Base-by-base conservation (phyloP, 2,797 vertebrate genomes). In the Lutjanus campechanus region DNA sequence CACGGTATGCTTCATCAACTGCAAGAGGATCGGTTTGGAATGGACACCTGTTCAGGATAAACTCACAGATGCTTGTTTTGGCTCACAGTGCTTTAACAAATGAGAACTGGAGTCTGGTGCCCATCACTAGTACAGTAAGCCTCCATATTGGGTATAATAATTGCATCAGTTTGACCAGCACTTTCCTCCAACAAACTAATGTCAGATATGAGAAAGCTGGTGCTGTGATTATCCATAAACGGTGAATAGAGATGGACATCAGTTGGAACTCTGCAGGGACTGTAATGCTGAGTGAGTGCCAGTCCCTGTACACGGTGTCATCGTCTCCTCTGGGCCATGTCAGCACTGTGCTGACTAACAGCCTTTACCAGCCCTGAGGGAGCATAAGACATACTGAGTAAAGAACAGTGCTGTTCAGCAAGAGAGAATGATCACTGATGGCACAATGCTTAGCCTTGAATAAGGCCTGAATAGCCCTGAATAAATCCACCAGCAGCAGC, bases 321-420 rank as follows among this genome's bases (percentile, higher is more conserved):
- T 73, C 50, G 13, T 46, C 5, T 79, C 75, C 80, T 76, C 70
- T 60, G 69, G 76, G 86, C 72, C 46, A 20, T 79, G 85, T 85
- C 80, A 84, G 68, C 44, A 54, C 72, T 81, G 69, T 85, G 84
- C 85, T 88, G 85, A 92, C 81, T 76, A 85, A 80, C 68, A 76
- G 72, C 43, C 44, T 74, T 65, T 67, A 61, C 54, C 9, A 29
- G 70, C 84, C 82, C 47, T 6, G 22, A 70, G 85, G 84, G 76
- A 82, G 25, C 12, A 50, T 13, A 3, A 70, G 69, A 78, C 65
- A 69, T 2, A 68, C 51, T 9, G 53, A 55, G 59, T 44, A 60
- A 73, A 74, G 47, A 76, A 63, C 69, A 81, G 20, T 19, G 55
- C 16, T 29, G 13, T 71, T 59, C 69, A 73, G 77, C 64, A 58